Evolutionary conservation across 2,113 vertebrate genomes (phyloP), one percentile per base, ranked within the genome.

Genomic region (Noturus placidus): DNA sequence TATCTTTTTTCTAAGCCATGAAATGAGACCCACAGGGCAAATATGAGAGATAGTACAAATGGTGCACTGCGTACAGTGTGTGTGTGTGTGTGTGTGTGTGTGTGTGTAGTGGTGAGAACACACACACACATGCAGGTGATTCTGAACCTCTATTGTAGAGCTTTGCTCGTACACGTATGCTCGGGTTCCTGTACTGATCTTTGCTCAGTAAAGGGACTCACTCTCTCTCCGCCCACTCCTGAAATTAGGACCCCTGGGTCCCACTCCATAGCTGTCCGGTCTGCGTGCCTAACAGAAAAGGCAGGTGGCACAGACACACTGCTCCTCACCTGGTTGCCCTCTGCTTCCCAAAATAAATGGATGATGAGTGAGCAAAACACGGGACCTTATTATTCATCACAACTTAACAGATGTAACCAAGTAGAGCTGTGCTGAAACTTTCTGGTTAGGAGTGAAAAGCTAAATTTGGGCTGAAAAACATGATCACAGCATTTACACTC

Each of bases 11-110:
- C 72, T 84, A 89, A 87, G 87, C 42, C 89, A 82, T 87, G 77
- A 89, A 89, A 85, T 89, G 86, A 87, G 89, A 85, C 67, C 89
- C 89, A 87, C 69, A 69, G 83, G 89, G 86, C 89, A 85, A 85
- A 89, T 85, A 89, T 52, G 59, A 85, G 57, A 77, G 69, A 78
- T 33, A 52, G 88, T 56, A 77, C 25, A 67, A 46, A 89, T 83
- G 70, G 76, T 63, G 50, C 35, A 69, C n/a, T 74, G 30, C 35
- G 5, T 59, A 56, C 17, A 52, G 54, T 84, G 82, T 77, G 87
- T 59, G 33, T 82, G 78, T 87, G 86, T 81, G 82, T 50, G 80
- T 57, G 81, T 27, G 85, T 59, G 25, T 63, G 8, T 61, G 25
- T 63, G 9, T 54, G 61, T 52, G 14, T 19, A 69, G 56, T 63